A percentile compares a stretch with the other conserved stretches of the same genome.
These are phyloP conservation scores for Arctocebus calabarensis DNA, from an alignment of 2,797 vertebrate species.

Conservation along the genomic window DNA sequence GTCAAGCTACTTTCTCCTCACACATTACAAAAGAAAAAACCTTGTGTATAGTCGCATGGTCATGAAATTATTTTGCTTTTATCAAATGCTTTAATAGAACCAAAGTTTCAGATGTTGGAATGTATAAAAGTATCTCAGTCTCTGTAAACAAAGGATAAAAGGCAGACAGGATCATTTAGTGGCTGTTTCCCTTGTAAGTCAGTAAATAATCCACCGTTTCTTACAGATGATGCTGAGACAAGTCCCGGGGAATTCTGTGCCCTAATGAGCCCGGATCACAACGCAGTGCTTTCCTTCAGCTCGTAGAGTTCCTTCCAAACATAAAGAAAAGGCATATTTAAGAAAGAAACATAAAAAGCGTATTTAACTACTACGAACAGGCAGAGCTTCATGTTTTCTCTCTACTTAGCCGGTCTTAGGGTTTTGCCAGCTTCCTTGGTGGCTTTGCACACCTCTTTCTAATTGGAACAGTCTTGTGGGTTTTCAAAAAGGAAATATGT, in stretches of 20 bases:
- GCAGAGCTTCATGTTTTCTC: slow-evolving; percentile 43
- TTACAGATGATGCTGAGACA: slow-evolving; percentile 10
- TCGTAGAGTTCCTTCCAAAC: slow-evolving; percentile 41
- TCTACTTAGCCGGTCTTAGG: slow-evolving; percentile 55
- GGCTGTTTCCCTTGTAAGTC: slow-evolving; percentile 7
- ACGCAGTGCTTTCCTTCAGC: not conserved
- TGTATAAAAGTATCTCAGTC: slow-evolving; percentile 62
- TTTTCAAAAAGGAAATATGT: slow-evolving; percentile 64
- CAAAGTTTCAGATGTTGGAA: slow-evolving; percentile 78
- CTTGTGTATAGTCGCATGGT: not conserved
- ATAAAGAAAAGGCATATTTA: not conserved
- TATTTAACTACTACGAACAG: slow-evolving; percentile 7
- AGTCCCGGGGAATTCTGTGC: not conserved
- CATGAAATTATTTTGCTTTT: slow-evolving; percentile 62
- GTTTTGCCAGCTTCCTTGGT: slow-evolving; percentile 38
- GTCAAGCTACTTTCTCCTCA: not conserved
- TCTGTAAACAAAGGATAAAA: slow-evolving; percentile 49
- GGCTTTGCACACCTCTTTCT: slow-evolving; percentile 66
- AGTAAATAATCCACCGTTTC: not conserved
- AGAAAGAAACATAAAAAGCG: not conserved
- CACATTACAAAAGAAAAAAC: slow-evolving; percentile 23
- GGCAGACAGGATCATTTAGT: slow-evolving; percentile 45
- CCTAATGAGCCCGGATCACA: not conserved
- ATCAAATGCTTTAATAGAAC: slow-evolving; percentile 71
- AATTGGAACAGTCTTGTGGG: slow-evolving; percentile 38